These are phyloP conservation scores for Mamestra brassicae DNA, from an alignment of 2,888 invertebrate genomes.

Conservation along the genomic window DNA sequence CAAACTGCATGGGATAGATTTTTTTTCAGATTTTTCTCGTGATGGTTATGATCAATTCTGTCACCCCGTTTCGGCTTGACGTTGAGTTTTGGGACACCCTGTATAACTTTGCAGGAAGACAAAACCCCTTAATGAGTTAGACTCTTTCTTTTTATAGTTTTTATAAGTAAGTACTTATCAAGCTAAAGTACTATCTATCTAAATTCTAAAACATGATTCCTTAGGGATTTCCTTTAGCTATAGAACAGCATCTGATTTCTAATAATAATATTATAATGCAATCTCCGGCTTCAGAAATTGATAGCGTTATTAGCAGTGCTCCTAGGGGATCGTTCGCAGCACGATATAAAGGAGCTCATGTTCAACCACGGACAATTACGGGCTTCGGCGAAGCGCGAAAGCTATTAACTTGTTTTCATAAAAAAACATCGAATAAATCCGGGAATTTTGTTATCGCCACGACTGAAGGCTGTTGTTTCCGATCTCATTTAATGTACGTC, in stretches of 20 bases:
- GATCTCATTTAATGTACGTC: slow-evolving; percentile 51
- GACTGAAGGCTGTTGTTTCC: slow-evolving; percentile 26
- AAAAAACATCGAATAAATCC: slow-evolving; percentile 24
- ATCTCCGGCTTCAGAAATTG: slow-evolving; percentile 31
- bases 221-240: background rate
- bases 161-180: too few relatives aligned
- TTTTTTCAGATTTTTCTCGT: too few relatives aligned
- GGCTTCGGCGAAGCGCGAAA: slow-evolving; percentile 31
- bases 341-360: slow-evolving; percentile 1
- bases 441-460: slow-evolving; percentile 13
- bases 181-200: too few relatives aligned
- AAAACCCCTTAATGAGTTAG: too few relatives aligned
- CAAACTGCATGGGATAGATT: too few relatives aligned
- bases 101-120: too few relatives aligned
- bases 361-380: slow-evolving; percentile 41
- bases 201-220: too few relatives aligned
- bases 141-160: too few relatives aligned
- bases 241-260: slow-evolving; percentile 19
- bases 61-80: too few relatives aligned
- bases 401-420: slow-evolving; percentile 37
- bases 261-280: slow-evolving; percentile 28
- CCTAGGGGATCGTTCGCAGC: slow-evolving; percentile 31
- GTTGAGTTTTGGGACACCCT: too few relatives aligned
- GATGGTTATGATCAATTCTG: too few relatives aligned
- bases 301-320: slow-evolving; percentile 35